Conservation (phyloP, 2,113 vertebrate species). For the Chamaetylas fuelleborni region DNA sequence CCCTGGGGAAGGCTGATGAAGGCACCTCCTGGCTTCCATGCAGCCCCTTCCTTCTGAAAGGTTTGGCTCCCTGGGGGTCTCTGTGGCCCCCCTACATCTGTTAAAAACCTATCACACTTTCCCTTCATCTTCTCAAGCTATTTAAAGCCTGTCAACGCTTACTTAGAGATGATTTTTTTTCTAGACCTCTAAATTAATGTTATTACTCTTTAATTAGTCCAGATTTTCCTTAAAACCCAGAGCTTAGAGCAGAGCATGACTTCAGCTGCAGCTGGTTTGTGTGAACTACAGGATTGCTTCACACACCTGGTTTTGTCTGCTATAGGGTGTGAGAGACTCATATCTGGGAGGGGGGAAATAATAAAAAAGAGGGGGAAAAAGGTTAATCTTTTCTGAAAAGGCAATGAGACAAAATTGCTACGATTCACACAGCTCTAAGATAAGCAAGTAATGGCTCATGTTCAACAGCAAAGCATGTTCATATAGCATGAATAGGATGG, state of each 20-base stretch:
- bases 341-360: fast-evolving
- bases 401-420: slow-evolving; percentile 42
- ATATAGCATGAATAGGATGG: slow-evolving; percentile 64
- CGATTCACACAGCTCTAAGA: slow-evolving; percentile 39
- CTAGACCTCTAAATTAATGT: not conserved
- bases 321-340: not conserved
- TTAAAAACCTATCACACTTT: not conserved
- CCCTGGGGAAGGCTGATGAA: not conserved
- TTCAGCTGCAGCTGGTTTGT: not conserved
- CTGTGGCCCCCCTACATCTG: not conserved
- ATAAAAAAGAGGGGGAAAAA: not conserved
- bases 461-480: slow-evolving; percentile 63
- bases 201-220: not conserved
- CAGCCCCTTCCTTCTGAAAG: not conserved
- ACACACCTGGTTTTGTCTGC: not conserved
- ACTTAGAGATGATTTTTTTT: not conserved
- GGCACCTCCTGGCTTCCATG: not conserved
- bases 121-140: not conserved
- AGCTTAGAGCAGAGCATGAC: not conserved
- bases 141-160: not conserved
- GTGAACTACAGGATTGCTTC: not conserved
- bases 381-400: slow-evolving; percentile 47
- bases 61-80: not conserved
- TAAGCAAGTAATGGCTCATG: slow-evolving; percentile 62
- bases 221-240: not conserved